Evolutionary conservation across 2,888 invertebrate genomes (phyloP).

Genomic region (Pristionchus fissidentatus): DNA sequence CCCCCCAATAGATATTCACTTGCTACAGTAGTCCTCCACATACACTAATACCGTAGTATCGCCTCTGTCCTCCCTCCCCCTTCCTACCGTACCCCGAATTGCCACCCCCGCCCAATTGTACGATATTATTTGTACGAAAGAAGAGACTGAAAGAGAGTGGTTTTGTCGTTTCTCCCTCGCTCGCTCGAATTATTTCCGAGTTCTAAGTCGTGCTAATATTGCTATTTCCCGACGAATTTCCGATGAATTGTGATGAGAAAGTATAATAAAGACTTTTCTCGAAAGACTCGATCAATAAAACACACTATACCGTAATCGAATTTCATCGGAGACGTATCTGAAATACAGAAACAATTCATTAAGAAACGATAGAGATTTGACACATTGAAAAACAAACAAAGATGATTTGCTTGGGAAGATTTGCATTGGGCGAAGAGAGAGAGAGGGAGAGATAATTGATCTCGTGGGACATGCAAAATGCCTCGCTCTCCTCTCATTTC

Average conservation of each 20-base stretch:
- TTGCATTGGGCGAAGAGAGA: too few relatives aligned
- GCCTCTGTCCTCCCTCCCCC: constrained; percentile 14
- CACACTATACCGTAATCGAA: too few relatives aligned
- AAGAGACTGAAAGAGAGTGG: constrained; percentile 34
- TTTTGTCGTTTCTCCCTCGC: too few relatives aligned
- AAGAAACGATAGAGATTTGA: too few relatives aligned
- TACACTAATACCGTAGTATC: constrained; percentile 30
- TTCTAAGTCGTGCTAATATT: constrained; percentile 36
- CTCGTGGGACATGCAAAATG: too few relatives aligned
- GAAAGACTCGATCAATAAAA: not conserved
- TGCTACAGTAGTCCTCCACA: not conserved
- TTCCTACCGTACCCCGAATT: constrained; percentile 22
- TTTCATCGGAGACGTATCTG: too few relatives aligned
- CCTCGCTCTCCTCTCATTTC: too few relatives aligned
- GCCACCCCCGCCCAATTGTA: constrained; percentile 6
- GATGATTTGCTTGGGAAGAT: too few relatives aligned
- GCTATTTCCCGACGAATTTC: not conserved
- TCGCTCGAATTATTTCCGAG: constrained; percentile 6
- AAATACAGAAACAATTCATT: too few relatives aligned
- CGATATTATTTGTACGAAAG: constrained; percentile 38
- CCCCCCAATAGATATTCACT: not conserved
- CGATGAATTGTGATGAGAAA: constrained; percentile 33
- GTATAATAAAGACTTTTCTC: constrained; percentile 17
- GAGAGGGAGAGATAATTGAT: too few relatives aligned
- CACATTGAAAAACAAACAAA: too few relatives aligned